phyloP scores from a whole-genome alignment of 2,888 invertebrate species.

The Pheosia gnoma region DNA sequence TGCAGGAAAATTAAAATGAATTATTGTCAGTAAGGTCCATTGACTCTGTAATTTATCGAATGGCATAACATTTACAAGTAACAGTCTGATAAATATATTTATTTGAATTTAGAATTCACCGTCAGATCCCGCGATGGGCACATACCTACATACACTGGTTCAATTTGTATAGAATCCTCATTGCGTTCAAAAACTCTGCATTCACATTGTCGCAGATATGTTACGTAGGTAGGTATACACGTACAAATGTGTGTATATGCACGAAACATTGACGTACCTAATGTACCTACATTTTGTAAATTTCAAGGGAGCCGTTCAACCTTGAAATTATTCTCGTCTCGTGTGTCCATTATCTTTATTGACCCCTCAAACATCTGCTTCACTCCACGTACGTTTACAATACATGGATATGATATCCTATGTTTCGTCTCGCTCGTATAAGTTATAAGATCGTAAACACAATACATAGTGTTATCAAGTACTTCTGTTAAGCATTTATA shows the following conservation, averaged over 20 bases:
- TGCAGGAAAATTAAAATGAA: no score
- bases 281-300: constrained; percentile 1
- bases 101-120: not conserved
- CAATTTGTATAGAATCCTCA: constrained; percentile 2
- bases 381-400: constrained; percentile 29
- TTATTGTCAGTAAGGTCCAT: no score
- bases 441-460: constrained; percentile 59
- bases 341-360: constrained; percentile 45
- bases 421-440: constrained; percentile 38
- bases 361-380: constrained; percentile 43
- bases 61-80: no score
- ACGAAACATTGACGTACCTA: constrained; percentile 9
- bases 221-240: not conserved
- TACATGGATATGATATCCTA: constrained; percentile 21
- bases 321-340: constrained; percentile 52
- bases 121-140: not conserved
- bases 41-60: no score
- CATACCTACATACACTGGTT: not conserved
- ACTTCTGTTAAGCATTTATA: constrained; percentile 49
- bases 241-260: not conserved
- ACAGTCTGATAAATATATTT: not conserved
- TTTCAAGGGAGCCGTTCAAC: constrained; percentile 30
- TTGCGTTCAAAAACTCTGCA: not conserved
- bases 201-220: not conserved
- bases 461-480: constrained; percentile 54